These are phyloP conservation scores for Huso huso DNA, from an alignment of 2,797 vertebrate species.

Conservation along the genomic window DNA sequence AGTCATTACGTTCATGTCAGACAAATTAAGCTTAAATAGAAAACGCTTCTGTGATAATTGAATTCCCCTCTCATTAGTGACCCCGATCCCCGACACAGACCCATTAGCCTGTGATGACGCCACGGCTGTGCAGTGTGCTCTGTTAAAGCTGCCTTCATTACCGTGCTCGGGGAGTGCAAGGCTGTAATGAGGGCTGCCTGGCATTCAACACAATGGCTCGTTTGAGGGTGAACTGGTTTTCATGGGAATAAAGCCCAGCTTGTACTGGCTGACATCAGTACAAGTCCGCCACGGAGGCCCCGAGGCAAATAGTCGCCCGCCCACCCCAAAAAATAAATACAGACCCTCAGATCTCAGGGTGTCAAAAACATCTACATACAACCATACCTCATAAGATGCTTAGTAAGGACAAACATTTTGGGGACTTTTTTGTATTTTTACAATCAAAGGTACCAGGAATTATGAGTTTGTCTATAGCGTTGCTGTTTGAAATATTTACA, in stretches of 20 bases:
- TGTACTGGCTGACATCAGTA: slow-evolving; percentile 27
- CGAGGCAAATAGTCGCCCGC: too few relatives aligned
- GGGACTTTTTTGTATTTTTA: too few relatives aligned
- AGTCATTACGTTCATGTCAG: slow-evolving; percentile 38
- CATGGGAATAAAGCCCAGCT: slow-evolving; percentile 49
- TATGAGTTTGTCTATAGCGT: too few relatives aligned
- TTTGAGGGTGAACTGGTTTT: slow-evolving; percentile 40
- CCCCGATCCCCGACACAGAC: slow-evolving; percentile 27
- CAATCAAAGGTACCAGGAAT: too few relatives aligned
- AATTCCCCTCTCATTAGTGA: slow-evolving; percentile 45
- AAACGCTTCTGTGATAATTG: slow-evolving; percentile 41
- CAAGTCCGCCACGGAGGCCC: too few relatives aligned
- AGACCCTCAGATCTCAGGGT: too few relatives aligned
- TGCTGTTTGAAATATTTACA: too few relatives aligned
- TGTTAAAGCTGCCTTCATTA: slow-evolving; percentile 34
- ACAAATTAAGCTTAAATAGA: slow-evolving; percentile 45
- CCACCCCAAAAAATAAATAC: too few relatives aligned
- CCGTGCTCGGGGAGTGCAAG: neutral
- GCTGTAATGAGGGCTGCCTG: slow-evolving; percentile 54
- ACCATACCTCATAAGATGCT: too few relatives aligned
- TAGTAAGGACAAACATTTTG: too few relatives aligned
- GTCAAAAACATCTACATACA: too few relatives aligned
- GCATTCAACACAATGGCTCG: slow-evolving; percentile 65
- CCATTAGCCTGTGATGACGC: slow-evolving; percentile 38
- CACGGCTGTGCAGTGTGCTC: slow-evolving; percentile 24